phyloP scores from a whole-genome alignment of 2,888 invertebrate genomes.

The Coronaproctus castanopsis region DNA sequence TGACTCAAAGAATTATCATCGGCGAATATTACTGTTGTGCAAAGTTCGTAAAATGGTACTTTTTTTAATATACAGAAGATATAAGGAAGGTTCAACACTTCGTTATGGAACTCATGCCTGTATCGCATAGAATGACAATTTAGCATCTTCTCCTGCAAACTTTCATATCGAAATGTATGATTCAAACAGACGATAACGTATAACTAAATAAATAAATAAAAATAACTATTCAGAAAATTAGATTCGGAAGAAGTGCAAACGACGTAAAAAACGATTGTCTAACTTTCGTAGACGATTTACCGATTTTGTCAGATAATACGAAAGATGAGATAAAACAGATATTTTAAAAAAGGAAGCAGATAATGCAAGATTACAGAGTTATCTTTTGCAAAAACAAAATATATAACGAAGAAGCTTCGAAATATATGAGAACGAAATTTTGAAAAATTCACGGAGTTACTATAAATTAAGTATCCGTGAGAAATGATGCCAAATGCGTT shows the following conservation, averaged over 20 bases:
- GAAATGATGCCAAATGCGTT: background rate
- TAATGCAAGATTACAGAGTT: background rate
- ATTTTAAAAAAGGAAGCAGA: background rate
- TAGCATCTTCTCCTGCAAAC: no score
- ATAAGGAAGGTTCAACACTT: no score
- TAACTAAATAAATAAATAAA: no score
- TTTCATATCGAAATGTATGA: no score
- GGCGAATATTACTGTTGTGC: no score
- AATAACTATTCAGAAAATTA: background rate
- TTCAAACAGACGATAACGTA: no score
- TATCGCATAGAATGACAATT: no score
- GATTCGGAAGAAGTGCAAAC: background rate
- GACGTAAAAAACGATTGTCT: background rate
- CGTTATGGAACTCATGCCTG: no score
- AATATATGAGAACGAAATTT: background rate
- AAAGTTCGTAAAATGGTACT: no score
- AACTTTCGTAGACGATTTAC: background rate
- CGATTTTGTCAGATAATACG: background rate
- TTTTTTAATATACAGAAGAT: no score
- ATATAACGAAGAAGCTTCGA: background rate
- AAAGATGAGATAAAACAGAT: background rate
- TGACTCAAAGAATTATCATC: no score
- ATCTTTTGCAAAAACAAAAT: no score
- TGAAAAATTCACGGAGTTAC: background rate
- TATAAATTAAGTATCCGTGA: background rate